Conservation (phyloP, 2,888 invertebrate species). For the Acheta domesticus region DNA sequence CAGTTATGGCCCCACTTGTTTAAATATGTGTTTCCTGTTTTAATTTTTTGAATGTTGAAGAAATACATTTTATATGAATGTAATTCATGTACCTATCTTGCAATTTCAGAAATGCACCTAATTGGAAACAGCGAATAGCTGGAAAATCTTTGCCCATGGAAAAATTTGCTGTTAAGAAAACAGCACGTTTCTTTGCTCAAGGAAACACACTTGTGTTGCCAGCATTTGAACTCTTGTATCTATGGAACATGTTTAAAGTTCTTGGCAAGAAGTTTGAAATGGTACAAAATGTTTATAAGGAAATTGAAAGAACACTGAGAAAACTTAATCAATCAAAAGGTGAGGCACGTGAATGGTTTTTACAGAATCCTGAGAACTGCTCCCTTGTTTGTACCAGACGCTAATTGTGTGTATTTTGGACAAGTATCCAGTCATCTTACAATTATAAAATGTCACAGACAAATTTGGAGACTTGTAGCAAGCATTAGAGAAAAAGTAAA, state of each 20-base stretch:
- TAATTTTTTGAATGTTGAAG: too few relatives aligned
- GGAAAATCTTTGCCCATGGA: constrained; percentile 97
- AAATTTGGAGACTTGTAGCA: too few relatives aligned
- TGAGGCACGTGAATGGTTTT: constrained; percentile 36
- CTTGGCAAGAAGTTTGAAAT: constrained; percentile 66
- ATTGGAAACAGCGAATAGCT: constrained; percentile 82
- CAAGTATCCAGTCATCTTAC: too few relatives aligned
- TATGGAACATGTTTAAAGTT: constrained; percentile 89
- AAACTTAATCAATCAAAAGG: constrained; percentile 43
- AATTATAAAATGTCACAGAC: too few relatives aligned
- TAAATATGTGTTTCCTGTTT: too few relatives aligned
- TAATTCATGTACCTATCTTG: too few relatives aligned
- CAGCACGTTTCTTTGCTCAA: constrained; percentile 74
- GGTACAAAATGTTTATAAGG: constrained; percentile 60
- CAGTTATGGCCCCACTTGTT: too few relatives aligned
- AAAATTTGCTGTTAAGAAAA: constrained; percentile 88
- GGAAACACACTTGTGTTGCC: constrained; percentile 72
- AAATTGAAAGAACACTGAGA: constrained; percentile 55
- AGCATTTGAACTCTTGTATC: constrained; percentile 80
- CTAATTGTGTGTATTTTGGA: too few relatives aligned
- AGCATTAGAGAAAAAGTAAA: too few relatives aligned
- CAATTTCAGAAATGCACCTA: constrained; percentile 65
- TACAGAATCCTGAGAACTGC: not conserved
- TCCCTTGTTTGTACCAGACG: not conserved
- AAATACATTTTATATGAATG: too few relatives aligned